Evolutionary conservation across 2,797 vertebrate species (phyloP), one percentile per base, ranked within the genome.

Genomic region (Cossypha polioptera): DNA sequence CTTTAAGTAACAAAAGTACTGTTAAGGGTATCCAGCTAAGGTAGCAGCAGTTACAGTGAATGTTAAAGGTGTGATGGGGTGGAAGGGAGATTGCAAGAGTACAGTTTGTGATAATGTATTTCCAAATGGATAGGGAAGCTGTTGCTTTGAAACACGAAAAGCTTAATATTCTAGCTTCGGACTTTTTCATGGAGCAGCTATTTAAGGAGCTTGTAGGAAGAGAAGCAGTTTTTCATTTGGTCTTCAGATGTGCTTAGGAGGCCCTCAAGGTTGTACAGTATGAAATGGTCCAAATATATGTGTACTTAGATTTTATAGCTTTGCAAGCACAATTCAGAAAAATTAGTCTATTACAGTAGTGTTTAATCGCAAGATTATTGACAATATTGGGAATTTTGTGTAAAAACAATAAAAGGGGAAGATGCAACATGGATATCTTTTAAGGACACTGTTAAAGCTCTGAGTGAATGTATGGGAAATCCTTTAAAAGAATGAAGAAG

Each of bases 371-470:
- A 68, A 48, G 26, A 43, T 45, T 59, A 47, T 50, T 57, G 29
- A 35, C 36, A 63, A 20, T 15, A 8, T 8, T 35, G 45, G 35
- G 24, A 74, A 57, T 43, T 91, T 53, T 36, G 17, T 36, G 25
- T 83, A 36, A 69, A 91, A 86, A 40, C 17, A 73, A 17, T 8
- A 20, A 25, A 55, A 85, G 4, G 33, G 16, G 31, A 76, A 38
- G 0, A 4, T 0, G 0, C 20, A 88, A 22, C 11, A 1, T 43
- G 14, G 15, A 1, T 88, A 8, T 65, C 4, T 80, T 65, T 43
- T 69, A 65, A 85, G 7, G 28, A 55, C 3, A 3, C 5, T n/a
- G 4, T 45, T 90, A 47, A 57, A 88, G 14, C 29, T 59, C 24
- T 65, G 48, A 71, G 26, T 4, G 0, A 86, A 31, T 51, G 29